Conservation (phyloP, 1,140 invertebrate genomes). For the Drosophila persimilis region DNA sequence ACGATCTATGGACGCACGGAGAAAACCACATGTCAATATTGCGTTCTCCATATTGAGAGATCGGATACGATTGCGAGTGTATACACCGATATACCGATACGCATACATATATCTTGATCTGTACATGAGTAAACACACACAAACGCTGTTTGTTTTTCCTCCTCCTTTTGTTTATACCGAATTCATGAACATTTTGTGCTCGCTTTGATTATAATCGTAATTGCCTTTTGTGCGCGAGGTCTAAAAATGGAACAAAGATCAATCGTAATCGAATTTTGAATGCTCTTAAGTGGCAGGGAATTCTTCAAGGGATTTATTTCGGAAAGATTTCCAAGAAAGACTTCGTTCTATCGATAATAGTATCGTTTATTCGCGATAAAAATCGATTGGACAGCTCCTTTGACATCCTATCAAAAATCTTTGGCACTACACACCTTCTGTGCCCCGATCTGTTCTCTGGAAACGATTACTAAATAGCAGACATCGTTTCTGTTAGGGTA, state of each 20-base stretch:
- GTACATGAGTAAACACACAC: constrained; percentile 17
- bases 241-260: constrained; percentile 35
- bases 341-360: no score
- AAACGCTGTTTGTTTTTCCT: constrained; percentile 63
- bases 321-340: no score
- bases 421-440: no score
- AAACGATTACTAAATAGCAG: background rate
- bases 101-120: background rate
- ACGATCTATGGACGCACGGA: constrained; percentile 7
- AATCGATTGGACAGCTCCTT: no score
- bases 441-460: no score
- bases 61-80: constrained; percentile 22
- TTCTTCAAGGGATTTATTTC: constrained; percentile 6
- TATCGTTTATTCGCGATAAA: no score
- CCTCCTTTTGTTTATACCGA: constrained; percentile 71
- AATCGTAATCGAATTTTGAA: constrained; percentile 32
- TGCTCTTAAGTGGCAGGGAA: constrained; percentile 24
- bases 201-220: constrained; percentile 58
- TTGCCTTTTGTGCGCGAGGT: constrained; percentile 36
- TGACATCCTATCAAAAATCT: no score
- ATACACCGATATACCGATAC: constrained; percentile 3
- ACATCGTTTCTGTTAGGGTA: constrained; percentile 7
- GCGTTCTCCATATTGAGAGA: constrained; percentile 61
- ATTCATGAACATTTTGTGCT: constrained; percentile 55
- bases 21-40: constrained; percentile 73